Base-by-base conservation (phyloP, 1,140 invertebrate genomes). In the Harpegnathos saltator region DNA sequence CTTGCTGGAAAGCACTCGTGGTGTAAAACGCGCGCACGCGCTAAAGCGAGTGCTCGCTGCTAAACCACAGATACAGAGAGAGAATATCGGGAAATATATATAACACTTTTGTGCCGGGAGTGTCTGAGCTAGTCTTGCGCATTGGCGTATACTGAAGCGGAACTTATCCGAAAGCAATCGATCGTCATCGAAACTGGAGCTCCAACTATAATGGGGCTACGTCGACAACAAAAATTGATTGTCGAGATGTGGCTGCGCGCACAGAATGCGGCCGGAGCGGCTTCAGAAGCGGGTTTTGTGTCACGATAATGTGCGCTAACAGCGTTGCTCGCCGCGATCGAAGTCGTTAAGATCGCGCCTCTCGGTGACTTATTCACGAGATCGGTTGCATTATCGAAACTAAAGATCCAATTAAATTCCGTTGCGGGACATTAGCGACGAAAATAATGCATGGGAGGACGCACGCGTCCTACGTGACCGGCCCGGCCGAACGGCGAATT, bases 101-200 rank as follows among this genome's bases (percentile, higher is more conserved):
- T 80, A 69, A 80, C 22, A 69, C 75, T 80, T 80, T 80, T 69
- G 63, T 71, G 52, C 33, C 75, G 22, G 22, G 33, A 80, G 52
- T 69, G 33, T 38, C 65, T 80, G 75, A 69, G 52, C 75, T 71
- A 26, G 75, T 80, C 63, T 80, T 80, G 75, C 65, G 65, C 75
- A 69, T 59, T 80, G 63, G 50, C 66, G 65, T 69, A 80, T 65
- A 80, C 17, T 65, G 65, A 80, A 71, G 65, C 65, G 75, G 75
- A 80, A 80, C 65, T 80, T 80, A 80, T 71, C 65, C 75, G 38
- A n/a, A n/a, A 11, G 52, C 75, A 33, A 80, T 80, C 75, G 75
- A 80, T 80, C 75, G 75, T 52, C 65, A 56, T 80, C 38, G 75
- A 71, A 80, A 80, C 75, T 80, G 29, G 65, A 44, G 33, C 24